phyloP scores from a whole-genome alignment of 2,888 invertebrate genomes.

The Meiosimyza platycephala region DNA sequence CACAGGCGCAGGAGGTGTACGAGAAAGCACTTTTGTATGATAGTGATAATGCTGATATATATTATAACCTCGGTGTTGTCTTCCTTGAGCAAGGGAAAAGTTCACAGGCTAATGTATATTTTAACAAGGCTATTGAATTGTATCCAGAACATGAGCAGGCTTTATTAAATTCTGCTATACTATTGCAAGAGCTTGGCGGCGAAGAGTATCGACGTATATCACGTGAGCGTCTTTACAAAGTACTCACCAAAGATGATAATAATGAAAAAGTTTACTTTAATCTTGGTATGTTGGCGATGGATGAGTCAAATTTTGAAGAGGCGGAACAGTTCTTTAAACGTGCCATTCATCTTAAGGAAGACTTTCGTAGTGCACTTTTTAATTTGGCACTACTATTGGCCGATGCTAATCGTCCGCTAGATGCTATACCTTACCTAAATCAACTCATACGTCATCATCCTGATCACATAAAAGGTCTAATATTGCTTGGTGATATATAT shows the following conservation, averaged over 20 bases:
- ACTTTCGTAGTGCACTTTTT: constrained; percentile 93
- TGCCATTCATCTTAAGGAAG: constrained; percentile 87
- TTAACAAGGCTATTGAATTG: constrained; percentile 91
- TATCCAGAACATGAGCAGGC: constrained; percentile 97
- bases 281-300: constrained; percentile 96
- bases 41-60: constrained; percentile 93
- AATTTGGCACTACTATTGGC: constrained; percentile 91
- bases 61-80: constrained; percentile 94
- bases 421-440: constrained; percentile 92
- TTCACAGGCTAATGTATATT: constrained; percentile 88
- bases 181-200: constrained; percentile 89
- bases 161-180: constrained; percentile 92
- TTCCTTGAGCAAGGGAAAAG: constrained; percentile 92
- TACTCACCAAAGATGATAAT: constrained; percentile 74
- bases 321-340: constrained; percentile 93
- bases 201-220: constrained; percentile 84
- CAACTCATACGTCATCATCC: constrained; percentile 92
- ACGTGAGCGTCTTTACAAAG: constrained; percentile 81
- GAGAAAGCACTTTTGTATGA: constrained; percentile 93
- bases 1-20: constrained; percentile 95
- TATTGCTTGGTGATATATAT: constrained; percentile 94
- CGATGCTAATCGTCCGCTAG: constrained; percentile 87
- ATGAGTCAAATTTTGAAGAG: constrained; percentile 87
- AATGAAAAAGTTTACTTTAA: constrained; percentile 96
- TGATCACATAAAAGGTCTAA: constrained; percentile 93